Conservation (phyloP, 2,113 vertebrate species). For the Spermophilus dauricus region DNA sequence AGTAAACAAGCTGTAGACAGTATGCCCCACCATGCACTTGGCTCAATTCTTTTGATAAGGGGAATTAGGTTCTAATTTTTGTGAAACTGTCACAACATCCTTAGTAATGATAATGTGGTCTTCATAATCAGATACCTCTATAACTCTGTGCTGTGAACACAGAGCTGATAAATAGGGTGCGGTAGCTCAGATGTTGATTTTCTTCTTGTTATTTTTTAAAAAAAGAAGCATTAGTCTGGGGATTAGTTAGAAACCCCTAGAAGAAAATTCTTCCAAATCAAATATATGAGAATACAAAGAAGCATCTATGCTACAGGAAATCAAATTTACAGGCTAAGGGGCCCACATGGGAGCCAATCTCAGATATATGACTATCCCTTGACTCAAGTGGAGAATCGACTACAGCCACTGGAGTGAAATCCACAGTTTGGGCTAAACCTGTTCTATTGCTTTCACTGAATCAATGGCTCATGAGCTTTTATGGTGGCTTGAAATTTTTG, state of each 20-base stretch:
- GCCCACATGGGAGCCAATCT: neutral
- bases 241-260: slow-evolving; percentile 54
- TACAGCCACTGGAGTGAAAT: neutral
- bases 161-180: neutral
- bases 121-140: slow-evolving; percentile 52
- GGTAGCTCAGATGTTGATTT: neutral
- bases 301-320: slow-evolving; percentile 42
- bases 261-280: slow-evolving; percentile 55
- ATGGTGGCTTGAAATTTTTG: neutral
- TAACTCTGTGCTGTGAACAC: neutral
- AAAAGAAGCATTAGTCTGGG: neutral
- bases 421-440: neutral
- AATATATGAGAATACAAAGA: slow-evolving; percentile 43
- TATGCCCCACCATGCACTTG: neutral
- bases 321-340: slow-evolving; percentile 1
- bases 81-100: neutral
- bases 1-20: neutral
- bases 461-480: neutral
- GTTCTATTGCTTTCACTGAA: neutral
- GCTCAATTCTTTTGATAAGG: neutral
- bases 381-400: neutral
- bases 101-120: slow-evolving; percentile 25
- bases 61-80: slow-evolving; percentile 52
- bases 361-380: neutral
- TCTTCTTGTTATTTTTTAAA: neutral